Conservation (phyloP, 1,140 invertebrate species). For the Bacillus rossius region DNA sequence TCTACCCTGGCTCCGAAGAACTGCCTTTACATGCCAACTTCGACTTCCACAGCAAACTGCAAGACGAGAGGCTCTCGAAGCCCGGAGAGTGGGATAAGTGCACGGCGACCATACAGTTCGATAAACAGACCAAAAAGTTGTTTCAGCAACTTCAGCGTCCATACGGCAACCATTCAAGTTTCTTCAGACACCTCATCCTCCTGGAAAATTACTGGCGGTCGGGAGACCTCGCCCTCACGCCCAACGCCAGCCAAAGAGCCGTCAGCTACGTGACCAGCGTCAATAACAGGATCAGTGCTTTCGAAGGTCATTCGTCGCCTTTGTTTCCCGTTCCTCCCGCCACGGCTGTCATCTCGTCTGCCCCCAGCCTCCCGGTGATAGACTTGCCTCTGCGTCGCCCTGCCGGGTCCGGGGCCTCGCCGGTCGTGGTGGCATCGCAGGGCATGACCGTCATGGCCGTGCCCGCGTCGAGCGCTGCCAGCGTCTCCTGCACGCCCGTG, state of each 20-base stretch:
- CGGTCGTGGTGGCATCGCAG: background rate
- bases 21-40: slow-evolving; percentile 58
- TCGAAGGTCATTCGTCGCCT: slow-evolving; percentile 46
- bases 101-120: slow-evolving; percentile 69
- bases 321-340: background rate
- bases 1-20: background rate
- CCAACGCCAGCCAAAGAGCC: slow-evolving; percentile 64
- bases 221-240: slow-evolving; percentile 66
- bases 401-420: background rate
- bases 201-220: slow-evolving; percentile 68
- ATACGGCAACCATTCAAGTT: slow-evolving; percentile 79
- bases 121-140: slow-evolving; percentile 68
- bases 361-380: background rate
- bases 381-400: slow-evolving; percentile 5
- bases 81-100: slow-evolving; percentile 72
- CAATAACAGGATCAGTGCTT: slow-evolving; percentile 67
- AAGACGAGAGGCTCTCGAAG: slow-evolving; percentile 55
- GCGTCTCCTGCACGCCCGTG: no score
- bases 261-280: slow-evolving; percentile 72
- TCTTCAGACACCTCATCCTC: slow-evolving; percentile 70
- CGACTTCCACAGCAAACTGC: slow-evolving; percentile 56
- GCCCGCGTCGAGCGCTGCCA: background rate
- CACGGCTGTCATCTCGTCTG: background rate
- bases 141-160: slow-evolving; percentile 77
- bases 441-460: background rate